Conservation (phyloP, 2,113 vertebrate genomes). For the Ranitomeya variabilis region DNA sequence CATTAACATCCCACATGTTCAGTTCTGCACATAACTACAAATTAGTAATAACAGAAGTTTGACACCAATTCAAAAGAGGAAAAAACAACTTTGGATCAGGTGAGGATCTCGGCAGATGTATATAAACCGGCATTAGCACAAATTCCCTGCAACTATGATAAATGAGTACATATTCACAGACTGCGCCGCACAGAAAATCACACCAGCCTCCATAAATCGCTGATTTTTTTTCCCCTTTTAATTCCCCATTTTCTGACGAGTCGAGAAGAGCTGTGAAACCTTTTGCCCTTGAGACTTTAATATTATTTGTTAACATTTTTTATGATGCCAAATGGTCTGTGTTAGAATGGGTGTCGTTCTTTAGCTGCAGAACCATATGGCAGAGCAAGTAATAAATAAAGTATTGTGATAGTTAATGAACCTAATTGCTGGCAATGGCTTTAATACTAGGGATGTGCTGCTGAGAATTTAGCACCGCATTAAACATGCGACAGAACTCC, state of each 20-base stretch:
- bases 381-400: slow-evolving; percentile 83
- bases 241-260: slow-evolving; percentile 71
- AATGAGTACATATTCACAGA: slow-evolving; percentile 45
- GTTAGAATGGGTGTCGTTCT: slow-evolving; percentile 79
- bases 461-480: slow-evolving; percentile 87
- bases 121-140: slow-evolving; percentile 38
- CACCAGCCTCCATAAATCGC: slow-evolving; percentile 49
- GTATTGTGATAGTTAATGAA: slow-evolving; percentile 89
- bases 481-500: slow-evolving; percentile 79
- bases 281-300: slow-evolving; percentile 80
- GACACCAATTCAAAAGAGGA: background rate
- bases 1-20: too few relatives aligned
- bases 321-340: slow-evolving; percentile 85
- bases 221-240: slow-evolving; percentile 63
- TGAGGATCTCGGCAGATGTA: slow-evolving; percentile 43
- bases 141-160: slow-evolving; percentile 54
- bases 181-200: slow-evolving; percentile 39
- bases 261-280: slow-evolving; percentile 72
- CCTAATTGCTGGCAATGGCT: slow-evolving; percentile 85
- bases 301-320: slow-evolving; percentile 86
- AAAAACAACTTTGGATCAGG: slow-evolving; percentile 35
- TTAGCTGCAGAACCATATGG: slow-evolving; percentile 86
- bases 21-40: background rate
- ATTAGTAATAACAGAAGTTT: slow-evolving; percentile 1
- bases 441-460: slow-evolving; percentile 81